Conservation (phyloP, 2,797 vertebrate genomes). For the Coracias cyanogaster region DNA sequence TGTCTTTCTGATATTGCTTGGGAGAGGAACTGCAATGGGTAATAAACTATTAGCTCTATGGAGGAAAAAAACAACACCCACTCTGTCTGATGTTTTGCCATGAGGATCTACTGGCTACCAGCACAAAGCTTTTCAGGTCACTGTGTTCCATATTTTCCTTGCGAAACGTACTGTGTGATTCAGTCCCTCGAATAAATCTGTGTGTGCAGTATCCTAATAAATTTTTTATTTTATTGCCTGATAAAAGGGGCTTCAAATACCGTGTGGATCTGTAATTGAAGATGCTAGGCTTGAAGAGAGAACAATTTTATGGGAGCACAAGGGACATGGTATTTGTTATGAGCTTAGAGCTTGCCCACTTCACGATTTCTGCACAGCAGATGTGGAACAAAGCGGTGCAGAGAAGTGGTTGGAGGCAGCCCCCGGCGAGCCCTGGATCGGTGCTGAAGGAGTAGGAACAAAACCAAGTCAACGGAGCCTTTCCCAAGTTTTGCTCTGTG, state of each 20-base stretch:
- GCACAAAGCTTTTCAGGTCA: slow-evolving; percentile 68
- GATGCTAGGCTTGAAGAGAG: slow-evolving; percentile 5
- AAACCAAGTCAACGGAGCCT: not conserved
- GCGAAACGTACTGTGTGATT: slow-evolving; percentile 4
- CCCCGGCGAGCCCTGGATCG: not conserved
- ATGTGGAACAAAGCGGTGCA: not conserved
- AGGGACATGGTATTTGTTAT: slow-evolving; percentile 17
- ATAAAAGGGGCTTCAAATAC: slow-evolving; percentile 45
- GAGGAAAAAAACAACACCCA: slow-evolving; percentile 34
- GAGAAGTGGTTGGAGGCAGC: not conserved
- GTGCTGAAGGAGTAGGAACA: not conserved
- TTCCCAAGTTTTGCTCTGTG: not conserved
- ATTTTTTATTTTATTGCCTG: slow-evolving; percentile 52
- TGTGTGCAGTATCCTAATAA: slow-evolving; percentile 29
- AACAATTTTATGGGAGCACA: slow-evolving; percentile 31
- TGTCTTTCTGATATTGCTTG: not conserved
- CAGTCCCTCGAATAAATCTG: slow-evolving; percentile 34
- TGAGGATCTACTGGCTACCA: slow-evolving; percentile 42
- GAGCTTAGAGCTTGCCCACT: not conserved
- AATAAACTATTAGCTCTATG: slow-evolving; percentile 12
- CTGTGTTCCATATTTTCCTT: slow-evolving; percentile 58
- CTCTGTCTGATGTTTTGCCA: slow-evolving; percentile 71
- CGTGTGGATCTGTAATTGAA: slow-evolving; percentile 29
- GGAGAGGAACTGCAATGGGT: not conserved
- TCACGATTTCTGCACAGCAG: slow-evolving; percentile 29